A percentile compares a stretch with the other conserved stretches of the same genome.
Conservation (phyloP, 1,140 invertebrate genomes). For the Aradophagus sp. region DNA sequence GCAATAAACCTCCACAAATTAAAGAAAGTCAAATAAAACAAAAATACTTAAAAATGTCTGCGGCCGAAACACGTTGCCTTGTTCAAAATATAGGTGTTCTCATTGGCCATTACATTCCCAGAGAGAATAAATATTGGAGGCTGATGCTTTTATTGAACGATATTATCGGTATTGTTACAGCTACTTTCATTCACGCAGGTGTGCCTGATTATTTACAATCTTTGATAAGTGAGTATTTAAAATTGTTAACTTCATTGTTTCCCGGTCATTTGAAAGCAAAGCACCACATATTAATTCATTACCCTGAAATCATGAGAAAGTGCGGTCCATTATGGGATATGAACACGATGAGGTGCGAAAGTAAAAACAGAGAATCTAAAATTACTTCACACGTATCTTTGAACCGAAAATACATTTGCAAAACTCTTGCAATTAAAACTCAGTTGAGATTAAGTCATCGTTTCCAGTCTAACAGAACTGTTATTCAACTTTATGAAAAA, state of each 20-base stretch:
- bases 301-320: neutral
- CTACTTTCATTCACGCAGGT: constrained; percentile 4
- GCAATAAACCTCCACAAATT: constrained; percentile 11
- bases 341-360: constrained; percentile 1
- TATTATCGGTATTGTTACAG: constrained; percentile 2
- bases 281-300: constrained; percentile 19
- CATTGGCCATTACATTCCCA: constrained; percentile 15
- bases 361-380: neutral
- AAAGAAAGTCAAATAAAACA: constrained; percentile 6
- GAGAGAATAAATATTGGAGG: constrained; percentile 7
- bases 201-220: constrained; percentile 17
- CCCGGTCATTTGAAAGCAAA: constrained; percentile 8
- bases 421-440: neutral
- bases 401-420: neutral
- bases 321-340: neutral
- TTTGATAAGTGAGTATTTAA: constrained; percentile 6
- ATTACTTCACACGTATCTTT: neutral
- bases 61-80: constrained; percentile 14
- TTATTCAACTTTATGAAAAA: no score
- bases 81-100: constrained; percentile 23
- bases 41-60: constrained; percentile 27
- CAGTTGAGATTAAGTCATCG: constrained; percentile 1
- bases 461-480: neutral
- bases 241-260: neutral
- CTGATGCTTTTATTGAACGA: constrained; percentile 4